These are phyloP conservation scores for Apoda limacodes DNA, from an alignment of 2,888 invertebrate species.

Conservation along the genomic window DNA sequence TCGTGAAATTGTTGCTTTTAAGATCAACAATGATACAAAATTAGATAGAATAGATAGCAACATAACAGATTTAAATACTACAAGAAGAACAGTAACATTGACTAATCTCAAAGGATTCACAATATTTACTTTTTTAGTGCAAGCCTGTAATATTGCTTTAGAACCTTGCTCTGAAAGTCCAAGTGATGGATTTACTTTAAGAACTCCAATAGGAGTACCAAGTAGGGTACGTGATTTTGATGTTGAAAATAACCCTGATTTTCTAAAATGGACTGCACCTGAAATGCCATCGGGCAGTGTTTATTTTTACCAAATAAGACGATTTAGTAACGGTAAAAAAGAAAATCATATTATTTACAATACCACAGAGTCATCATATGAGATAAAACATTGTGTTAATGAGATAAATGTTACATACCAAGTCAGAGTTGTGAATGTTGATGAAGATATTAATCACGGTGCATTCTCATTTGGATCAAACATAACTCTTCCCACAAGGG, in stretches of 20 bases:
- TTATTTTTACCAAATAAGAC: slow-evolving; percentile 68
- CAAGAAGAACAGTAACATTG: slow-evolving; percentile 34
- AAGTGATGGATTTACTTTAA: slow-evolving; percentile 58
- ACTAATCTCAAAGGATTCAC: slow-evolving; percentile 68
- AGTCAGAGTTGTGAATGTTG: slow-evolving; percentile 53
- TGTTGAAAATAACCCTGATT: slow-evolving; percentile 34
- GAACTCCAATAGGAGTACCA: slow-evolving; percentile 74
- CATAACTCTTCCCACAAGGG: slow-evolving; percentile 28
- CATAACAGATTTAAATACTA: no score
- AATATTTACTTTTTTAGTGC: slow-evolving; percentile 76
- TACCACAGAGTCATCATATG: slow-evolving; percentile 31
- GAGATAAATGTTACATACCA: slow-evolving; percentile 43
- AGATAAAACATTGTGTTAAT: slow-evolving; percentile 33
- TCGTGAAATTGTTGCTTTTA: slow-evolving; percentile 72
- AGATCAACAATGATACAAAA: slow-evolving; percentile 37
- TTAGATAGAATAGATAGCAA: no score
- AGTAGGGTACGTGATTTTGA: slow-evolving; percentile 47
- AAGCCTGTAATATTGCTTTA: slow-evolving; percentile 75
- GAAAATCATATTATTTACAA: slow-evolving; percentile 31
- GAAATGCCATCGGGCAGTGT: slow-evolving; percentile 61
- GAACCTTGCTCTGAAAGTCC: slow-evolving; percentile 69
- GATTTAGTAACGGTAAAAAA: slow-evolving; percentile 35
- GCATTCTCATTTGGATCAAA: slow-evolving; percentile 29
- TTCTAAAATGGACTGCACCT: slow-evolving; percentile 65
- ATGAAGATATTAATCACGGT: slow-evolving; percentile 44